phyloP scores from a whole-genome alignment of 2,113 vertebrate genomes.

The Petromus typicus region DNA sequence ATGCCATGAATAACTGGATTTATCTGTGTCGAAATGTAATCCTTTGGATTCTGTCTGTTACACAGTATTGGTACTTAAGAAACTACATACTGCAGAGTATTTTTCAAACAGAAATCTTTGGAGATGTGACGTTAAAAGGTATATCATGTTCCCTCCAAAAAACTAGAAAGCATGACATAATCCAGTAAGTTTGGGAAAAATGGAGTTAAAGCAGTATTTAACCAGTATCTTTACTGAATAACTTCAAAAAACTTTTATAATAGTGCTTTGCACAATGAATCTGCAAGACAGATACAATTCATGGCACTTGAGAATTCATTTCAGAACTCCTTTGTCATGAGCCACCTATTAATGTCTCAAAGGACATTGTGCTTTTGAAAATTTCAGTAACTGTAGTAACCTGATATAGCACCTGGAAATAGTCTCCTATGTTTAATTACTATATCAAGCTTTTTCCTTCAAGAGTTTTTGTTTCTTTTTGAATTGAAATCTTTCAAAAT shows the following conservation, averaged over 20 bases:
- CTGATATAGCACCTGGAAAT: constrained; percentile 58
- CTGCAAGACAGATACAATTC: constrained; percentile 24
- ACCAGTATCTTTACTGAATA: constrained; percentile 20
- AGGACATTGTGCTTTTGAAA: constrained; percentile 53
- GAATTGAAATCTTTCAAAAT: constrained; percentile 62
- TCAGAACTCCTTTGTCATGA: constrained; percentile 55
- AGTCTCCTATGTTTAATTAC: constrained; percentile 56
- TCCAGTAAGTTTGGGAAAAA: constrained; percentile 32
- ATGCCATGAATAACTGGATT: constrained; percentile 44
- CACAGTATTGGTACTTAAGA: constrained; percentile 17
- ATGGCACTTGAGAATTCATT: constrained; percentile 52
- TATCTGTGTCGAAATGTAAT: constrained; percentile 52
- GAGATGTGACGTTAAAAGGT: constrained; percentile 43
- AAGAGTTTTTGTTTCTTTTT: constrained; percentile 66
- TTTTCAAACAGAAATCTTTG: constrained; percentile 60
- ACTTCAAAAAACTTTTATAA: constrained; percentile 53
- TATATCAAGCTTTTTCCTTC: constrained; percentile 48
- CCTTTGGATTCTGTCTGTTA: constrained; percentile 62
- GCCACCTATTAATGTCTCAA: constrained; percentile 52
- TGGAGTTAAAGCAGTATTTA: constrained; percentile 46
- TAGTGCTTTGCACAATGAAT: constrained; percentile 3
- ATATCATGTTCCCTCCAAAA: not conserved
- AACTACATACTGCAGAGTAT: constrained; percentile 28
- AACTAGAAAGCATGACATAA: not conserved
- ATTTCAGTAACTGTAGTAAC: constrained; percentile 54